Evolutionary conservation across 2,888 invertebrate species (phyloP).

Genomic region (Thera obeliscata): DNA sequence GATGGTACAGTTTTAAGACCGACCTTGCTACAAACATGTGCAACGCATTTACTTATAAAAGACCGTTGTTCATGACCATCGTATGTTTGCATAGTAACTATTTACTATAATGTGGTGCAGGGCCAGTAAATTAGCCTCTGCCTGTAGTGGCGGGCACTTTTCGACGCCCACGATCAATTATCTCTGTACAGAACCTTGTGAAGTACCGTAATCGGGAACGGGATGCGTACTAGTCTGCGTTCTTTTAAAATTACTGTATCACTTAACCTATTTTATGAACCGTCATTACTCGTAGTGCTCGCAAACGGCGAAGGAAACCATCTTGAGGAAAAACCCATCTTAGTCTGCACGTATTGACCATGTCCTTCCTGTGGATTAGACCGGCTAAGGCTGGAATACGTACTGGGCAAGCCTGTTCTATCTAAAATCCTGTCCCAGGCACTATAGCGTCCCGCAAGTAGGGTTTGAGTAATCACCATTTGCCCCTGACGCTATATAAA

Average conservation of each 20-base stretch:
- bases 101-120: conserved; percentile 35
- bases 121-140: conserved; percentile 59
- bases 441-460: no score
- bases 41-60: conserved; percentile 56
- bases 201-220: conserved; percentile 37
- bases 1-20: conserved; percentile 51
- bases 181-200: conserved; percentile 43
- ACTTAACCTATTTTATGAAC: conserved; percentile 34
- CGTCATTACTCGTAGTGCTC: neutral
- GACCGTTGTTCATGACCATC: conserved; percentile 49
- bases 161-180: conserved; percentile 64
- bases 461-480: no score
- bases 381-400: no score
- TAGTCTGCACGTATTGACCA: no score
- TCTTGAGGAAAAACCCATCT: no score
- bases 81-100: conserved; percentile 4
- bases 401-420: no score
- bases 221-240: conserved; percentile 31
- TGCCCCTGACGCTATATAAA: no score
- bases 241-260: conserved; percentile 36
- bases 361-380: no score
- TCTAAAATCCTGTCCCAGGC: no score
- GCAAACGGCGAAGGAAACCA: no score
- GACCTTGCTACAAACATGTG: conserved; percentile 61
- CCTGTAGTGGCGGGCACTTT: conserved; percentile 50